A percentile compares a stretch with the other conserved stretches of the same genome.
phyloP scores from a whole-genome alignment of 2,797 vertebrate species.

The Periophthalmus magnuspinnatus region DNA sequence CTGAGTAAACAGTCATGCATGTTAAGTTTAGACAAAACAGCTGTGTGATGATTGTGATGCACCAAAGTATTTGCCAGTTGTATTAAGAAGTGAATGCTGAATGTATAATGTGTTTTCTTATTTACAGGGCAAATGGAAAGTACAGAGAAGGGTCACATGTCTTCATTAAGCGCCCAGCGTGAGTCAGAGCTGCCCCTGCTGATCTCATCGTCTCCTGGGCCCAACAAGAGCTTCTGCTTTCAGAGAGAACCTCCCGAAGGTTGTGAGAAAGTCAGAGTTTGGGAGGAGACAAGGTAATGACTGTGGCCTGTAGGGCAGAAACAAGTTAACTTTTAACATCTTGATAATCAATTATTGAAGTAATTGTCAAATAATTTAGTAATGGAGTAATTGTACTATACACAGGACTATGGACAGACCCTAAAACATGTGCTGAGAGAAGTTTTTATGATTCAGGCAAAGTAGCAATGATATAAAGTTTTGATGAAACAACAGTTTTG shows the following conservation, averaged over 20 bases:
- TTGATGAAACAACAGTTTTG: too few species aligned
- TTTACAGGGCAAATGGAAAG: constrained; percentile 44
- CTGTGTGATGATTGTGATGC: background rate
- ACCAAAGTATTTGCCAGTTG: background rate
- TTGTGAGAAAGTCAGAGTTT: constrained; percentile 85
- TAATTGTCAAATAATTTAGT: too few species aligned
- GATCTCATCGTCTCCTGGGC: constrained; percentile 85
- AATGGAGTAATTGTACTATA: too few species aligned
- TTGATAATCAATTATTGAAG: background rate
- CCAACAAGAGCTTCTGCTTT: constrained; percentile 89
- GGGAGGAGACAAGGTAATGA: constrained; percentile 63
- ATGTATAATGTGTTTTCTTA: background rate
- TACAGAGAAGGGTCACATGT: constrained; percentile 66
- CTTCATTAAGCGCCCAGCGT: constrained; percentile 66
- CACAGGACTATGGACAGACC: too few species aligned
- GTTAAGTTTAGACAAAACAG: constrained; percentile 2
- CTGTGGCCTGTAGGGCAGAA: too few species aligned
- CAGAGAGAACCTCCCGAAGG: constrained; percentile 91
- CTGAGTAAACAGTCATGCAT: background rate
- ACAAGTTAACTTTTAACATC: too few species aligned
- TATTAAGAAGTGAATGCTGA: background rate
- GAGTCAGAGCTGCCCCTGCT: constrained; percentile 67
- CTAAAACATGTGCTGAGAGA: too few species aligned
- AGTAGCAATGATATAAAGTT: too few species aligned
- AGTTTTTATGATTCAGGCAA: too few species aligned